phyloP scores from a whole-genome alignment of 2,797 vertebrate genomes.

The Tenualosa ilisha region DNA sequence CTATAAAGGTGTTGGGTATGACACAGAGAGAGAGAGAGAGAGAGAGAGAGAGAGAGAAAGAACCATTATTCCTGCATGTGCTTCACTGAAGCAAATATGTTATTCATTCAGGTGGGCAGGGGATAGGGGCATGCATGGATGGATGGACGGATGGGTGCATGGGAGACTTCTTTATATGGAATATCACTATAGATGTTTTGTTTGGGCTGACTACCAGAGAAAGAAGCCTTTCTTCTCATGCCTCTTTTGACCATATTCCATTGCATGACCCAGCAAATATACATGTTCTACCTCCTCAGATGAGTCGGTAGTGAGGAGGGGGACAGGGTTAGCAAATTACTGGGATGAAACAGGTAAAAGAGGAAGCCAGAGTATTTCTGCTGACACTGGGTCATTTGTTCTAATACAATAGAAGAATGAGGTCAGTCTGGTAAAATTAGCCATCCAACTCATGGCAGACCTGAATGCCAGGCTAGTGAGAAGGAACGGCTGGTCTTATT shows the following conservation, averaged over 20 bases:
- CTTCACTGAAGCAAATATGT: slow-evolving; percentile 75
- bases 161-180: slow-evolving; percentile 78
- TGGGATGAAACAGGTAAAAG: slow-evolving; percentile 59
- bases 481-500: slow-evolving; percentile 45
- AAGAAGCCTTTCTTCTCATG: slow-evolving; percentile 73
- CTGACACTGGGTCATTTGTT: slow-evolving; percentile 70
- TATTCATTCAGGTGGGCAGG: slow-evolving; percentile 75
- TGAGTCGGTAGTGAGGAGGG: slow-evolving; percentile 25
- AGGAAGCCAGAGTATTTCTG: slow-evolving; percentile 56
- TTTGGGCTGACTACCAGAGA: slow-evolving; percentile 70
- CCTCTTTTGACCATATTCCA: slow-evolving; percentile 68
- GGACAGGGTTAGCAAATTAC: slow-evolving; percentile 44
- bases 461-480: slow-evolving; percentile 56
- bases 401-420: slow-evolving; percentile 60
- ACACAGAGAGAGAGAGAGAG: slow-evolving; percentile 49
- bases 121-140: slow-evolving; percentile 3
- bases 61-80: slow-evolving; percentile 57
- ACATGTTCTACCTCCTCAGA: slow-evolving; percentile 58
- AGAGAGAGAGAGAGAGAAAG: slow-evolving; percentile 20
- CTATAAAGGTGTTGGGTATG: slow-evolving; percentile 45
- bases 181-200: slow-evolving; percentile 61
- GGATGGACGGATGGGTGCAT: slow-evolving; percentile 51
- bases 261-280: slow-evolving; percentile 72
- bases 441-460: slow-evolving; percentile 52
- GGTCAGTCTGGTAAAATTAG: slow-evolving; percentile 61